phyloP scores from a whole-genome alignment of 2,797 vertebrate species.

The Threskiornis aethiopicus region DNA sequence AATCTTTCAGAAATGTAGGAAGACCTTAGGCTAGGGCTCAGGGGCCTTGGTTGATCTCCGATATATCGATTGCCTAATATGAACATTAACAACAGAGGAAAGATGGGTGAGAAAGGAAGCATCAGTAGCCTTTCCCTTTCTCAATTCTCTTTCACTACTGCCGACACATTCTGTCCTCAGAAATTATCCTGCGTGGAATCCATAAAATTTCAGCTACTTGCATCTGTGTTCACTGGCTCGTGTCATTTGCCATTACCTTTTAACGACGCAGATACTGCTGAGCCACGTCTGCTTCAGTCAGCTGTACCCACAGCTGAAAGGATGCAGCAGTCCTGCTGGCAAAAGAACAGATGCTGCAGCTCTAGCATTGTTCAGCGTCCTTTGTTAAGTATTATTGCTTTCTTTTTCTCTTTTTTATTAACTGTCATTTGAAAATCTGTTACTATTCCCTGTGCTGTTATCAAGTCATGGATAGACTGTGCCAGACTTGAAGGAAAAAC shows the following conservation, averaged over 20 bases:
- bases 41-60: not conserved
- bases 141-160: not conserved
- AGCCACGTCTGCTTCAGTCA: not conserved
- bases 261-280: not conserved
- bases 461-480: not conserved
- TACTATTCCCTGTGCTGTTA: not conserved
- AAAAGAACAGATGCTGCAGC: conserved; percentile 5
- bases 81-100: not conserved
- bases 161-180: not conserved
- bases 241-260: not conserved
- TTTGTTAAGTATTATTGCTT: not conserved
- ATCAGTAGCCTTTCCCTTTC: not conserved
- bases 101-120: not conserved
- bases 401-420: not conserved
- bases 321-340: not conserved
- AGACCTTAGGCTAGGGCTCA: not conserved
- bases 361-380: not conserved
- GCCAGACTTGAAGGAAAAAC: not conserved
- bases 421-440: not conserved
- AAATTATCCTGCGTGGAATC: not conserved
- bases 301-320: not conserved
- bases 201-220: not conserved
- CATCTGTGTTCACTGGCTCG: conserved; percentile 4
- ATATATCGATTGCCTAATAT: not conserved
- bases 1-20: not conserved